Base-by-base conservation (phyloP, 2,113 vertebrate genomes). In the Gymnobelideus leadbeateri region DNA sequence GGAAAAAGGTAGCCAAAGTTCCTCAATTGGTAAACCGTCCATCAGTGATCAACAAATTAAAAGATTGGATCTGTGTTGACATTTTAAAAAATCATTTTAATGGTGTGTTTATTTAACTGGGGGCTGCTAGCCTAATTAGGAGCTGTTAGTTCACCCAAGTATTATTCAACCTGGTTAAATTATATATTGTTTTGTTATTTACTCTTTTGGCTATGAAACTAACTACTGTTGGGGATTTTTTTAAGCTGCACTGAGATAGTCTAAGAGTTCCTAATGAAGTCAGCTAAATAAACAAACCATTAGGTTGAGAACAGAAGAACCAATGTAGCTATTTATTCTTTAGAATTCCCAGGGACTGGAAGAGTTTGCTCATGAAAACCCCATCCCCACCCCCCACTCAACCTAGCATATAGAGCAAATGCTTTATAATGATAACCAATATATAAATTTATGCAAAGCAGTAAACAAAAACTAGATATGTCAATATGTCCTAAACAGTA, bases 11-110 rank as follows among this genome's bases (percentile, higher is more conserved):
- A 43, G 37, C n/a, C 68, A 84, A 68, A n/a, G 68, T 21, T 37
- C n/a, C 8, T 21, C 68, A 43, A 84, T 84, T 43, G n/a, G 96
- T 97, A 96, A 96, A 52, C 95, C 94, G 95, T 97, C 96, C 97
- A 97, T 98, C 98, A 98, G 12, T 97, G 97, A 96, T 96, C 96
- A 97, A 93, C 93, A 97, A 97, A 98, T 97, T 97, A 97, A 97
- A 43, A 77, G n/a, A 84, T 97, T 97, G 97, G 21, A 93, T 97
- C 98, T 96, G 96, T 94, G 93, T 97, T 92, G 93, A 96, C 94
- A 96, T 93, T 97, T 97, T 96, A 92, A 89, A 97, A 97, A 97
- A 95, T 98, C 96, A 96, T 96, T 97, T 97, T 43, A 84, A 84
- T 84, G 6, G 19, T 84, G 19, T 98, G 96, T 97, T 97, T 97